These are phyloP conservation scores for Eupeodes luniger DNA, from an alignment of 2,888 invertebrate species.

Conservation along the genomic window DNA sequence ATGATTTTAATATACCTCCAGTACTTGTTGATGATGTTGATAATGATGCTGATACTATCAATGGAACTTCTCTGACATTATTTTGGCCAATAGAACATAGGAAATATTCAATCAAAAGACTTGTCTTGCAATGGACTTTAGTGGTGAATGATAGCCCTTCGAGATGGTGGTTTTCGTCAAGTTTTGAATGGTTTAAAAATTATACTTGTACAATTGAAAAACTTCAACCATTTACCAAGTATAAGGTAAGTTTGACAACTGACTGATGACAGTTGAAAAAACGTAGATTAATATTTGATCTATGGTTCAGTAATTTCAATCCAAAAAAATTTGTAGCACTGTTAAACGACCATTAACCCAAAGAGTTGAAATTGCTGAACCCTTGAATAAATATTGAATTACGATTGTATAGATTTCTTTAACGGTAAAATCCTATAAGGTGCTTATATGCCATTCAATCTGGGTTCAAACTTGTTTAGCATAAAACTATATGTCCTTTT, in stretches of 20 bases:
- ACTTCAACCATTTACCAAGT: conserved; percentile 94
- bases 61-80: conserved; percentile 47
- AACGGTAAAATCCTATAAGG: too few species aligned
- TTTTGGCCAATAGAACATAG: conserved; percentile 81
- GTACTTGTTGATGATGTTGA: background rate
- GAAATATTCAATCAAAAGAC: conserved; percentile 85
- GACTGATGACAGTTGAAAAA: too few species aligned
- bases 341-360: too few species aligned
- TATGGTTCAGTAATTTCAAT: too few species aligned
- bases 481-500: conserved; percentile 86
- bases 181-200: conserved; percentile 85
- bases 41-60: conserved; percentile 1
- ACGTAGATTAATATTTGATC: too few species aligned
- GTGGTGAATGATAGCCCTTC: conserved; percentile 87
- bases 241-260: conserved; percentile 87
- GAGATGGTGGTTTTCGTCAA: conserved; percentile 90
- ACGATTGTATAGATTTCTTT: too few species aligned
- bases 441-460: too few species aligned
- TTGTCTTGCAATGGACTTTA: conserved; percentile 91
- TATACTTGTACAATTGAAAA: conserved; percentile 89
- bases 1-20: conserved; percentile 51
- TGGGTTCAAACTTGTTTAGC: too few species aligned
- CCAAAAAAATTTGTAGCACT: too few species aligned
- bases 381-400: background rate
- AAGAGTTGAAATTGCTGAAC: too few species aligned